These are phyloP conservation scores for Mixornis gularis DNA, from an alignment of 2,113 vertebrate genomes.

Conservation along the genomic window DNA sequence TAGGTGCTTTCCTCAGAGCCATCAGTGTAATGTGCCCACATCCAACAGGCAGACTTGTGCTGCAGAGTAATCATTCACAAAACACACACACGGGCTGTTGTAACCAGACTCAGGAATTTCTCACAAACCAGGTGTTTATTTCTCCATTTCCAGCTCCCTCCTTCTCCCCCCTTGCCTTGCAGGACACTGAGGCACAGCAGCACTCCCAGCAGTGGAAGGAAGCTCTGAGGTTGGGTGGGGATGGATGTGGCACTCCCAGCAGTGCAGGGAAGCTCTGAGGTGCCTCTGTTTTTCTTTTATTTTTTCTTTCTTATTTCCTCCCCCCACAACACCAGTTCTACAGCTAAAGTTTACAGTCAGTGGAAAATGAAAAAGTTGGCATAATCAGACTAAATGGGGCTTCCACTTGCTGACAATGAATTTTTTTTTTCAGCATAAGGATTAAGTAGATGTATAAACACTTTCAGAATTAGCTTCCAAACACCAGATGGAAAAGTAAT, in stretches of 20 bases:
- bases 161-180: not conserved
- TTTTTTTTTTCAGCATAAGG: not conserved
- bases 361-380: not conserved
- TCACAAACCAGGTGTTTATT: not conserved
- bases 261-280: not conserved
- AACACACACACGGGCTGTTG: rapidly evolving
- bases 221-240: not conserved
- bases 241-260: not conserved
- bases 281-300: too few species aligned
- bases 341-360: not conserved
- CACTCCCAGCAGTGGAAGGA: not conserved
- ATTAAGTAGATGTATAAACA: not conserved
- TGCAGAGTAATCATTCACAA: not conserved
- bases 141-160: not conserved
- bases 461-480: not conserved
- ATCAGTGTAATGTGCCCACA: rapidly evolving
- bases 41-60: not conserved
- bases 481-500: not conserved
- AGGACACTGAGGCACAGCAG: not conserved
- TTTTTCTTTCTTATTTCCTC: rapidly evolving
- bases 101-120: not conserved
- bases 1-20: rapidly evolving
- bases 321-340: rapidly evolving
- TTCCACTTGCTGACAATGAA: not conserved
- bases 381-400: not conserved